phyloP scores from a whole-genome alignment of 2,888 invertebrate species.

The Dendrolimus houi region DNA sequence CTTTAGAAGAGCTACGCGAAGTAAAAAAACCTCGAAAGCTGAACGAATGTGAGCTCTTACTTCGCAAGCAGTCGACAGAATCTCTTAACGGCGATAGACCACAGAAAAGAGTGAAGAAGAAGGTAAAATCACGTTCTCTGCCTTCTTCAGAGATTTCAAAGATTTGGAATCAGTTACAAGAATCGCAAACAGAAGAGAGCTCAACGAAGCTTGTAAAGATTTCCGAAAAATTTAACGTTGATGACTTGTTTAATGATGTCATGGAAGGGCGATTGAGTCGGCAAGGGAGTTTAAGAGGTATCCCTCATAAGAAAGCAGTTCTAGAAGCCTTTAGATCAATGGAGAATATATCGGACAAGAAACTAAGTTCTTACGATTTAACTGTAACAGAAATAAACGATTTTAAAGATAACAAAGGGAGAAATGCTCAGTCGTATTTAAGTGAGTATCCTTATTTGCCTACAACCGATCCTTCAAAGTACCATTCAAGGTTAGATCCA shows the following conservation, averaged over 20 bases:
- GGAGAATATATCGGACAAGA: conserved; percentile 56
- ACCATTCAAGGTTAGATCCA: conserved; percentile 58
- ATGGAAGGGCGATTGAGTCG: conserved; percentile 64
- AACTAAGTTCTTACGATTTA: conserved; percentile 57
- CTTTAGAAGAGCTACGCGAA: conserved; percentile 57
- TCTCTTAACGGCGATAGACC: conserved; percentile 44
- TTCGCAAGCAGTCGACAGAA: conserved; percentile 49
- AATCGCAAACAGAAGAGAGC: conserved; percentile 19
- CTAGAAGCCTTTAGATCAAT: conserved; percentile 69
- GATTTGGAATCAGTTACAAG: conserved; percentile 52
- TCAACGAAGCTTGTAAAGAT: conserved; percentile 56
- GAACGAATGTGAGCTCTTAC: conserved; percentile 56
- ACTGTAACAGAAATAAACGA: conserved; percentile 47
- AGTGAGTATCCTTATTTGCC: conserved; percentile 69
- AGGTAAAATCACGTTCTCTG: conserved; percentile 56
- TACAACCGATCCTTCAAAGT: conserved; percentile 66
- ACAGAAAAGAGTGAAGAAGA: conserved; percentile 42
- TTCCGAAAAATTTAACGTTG: conserved; percentile 70
- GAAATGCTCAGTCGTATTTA: conserved; percentile 62
- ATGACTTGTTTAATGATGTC: conserved; percentile 66
- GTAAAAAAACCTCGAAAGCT: conserved; percentile 42
- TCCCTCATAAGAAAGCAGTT: conserved; percentile 72
- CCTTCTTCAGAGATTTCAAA: conserved; percentile 64
- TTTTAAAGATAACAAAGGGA: conserved; percentile 47
- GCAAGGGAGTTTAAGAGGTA: conserved; percentile 69